Base-by-base conservation (phyloP, 1,140 invertebrate species). In the Drosophila pandora region DNA sequence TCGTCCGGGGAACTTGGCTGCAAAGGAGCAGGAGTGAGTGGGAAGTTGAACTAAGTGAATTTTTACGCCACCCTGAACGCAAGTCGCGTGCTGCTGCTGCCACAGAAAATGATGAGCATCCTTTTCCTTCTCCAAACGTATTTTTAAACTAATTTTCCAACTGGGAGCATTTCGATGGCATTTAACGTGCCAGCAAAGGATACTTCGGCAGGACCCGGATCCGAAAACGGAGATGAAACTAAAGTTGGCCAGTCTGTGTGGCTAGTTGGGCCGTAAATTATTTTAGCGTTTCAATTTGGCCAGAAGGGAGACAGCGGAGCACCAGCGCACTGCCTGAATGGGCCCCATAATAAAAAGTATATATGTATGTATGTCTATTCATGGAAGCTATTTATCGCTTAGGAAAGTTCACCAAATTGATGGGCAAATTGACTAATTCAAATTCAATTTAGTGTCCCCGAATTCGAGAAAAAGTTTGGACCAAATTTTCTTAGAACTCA, bases 131-230 rank as follows among this genome's bases (percentile, higher is more conserved):
- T 49, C 65, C 54, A 68, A 69, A 83, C 78, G 79, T 85, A 82
- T 85, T 82, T 88, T 88, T 82, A 85, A 85, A 85, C 82, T 85
- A 85, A 85, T 85, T 85, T 87, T 87, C 83, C 82, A 85, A 85
- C 82, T 85, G 82, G 82, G 82, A 85, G 82, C 82, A 71, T 87
- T 85, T 87, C 78, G 69, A 45, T 80, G 75, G 70, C 65, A 50
- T 75, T 73, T 64, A 83, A 75, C 79, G 75, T 79, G 70, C 50
- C 59, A 74, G 62, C 67, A 68, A 76, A 53, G 41, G 68, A 68
- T 43, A 25, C 50, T 68, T 48, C 67, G 52, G 39, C 69, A 55
- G 69, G 39, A 74, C 21, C 32, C 50, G 45, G 50, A 56, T 30
- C 25, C 22, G 10, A 25, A 39, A 43, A 43, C 17, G 58, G 32